Conservation (phyloP, 2,797 vertebrate species). For the Danio jaintianensis region DNA sequence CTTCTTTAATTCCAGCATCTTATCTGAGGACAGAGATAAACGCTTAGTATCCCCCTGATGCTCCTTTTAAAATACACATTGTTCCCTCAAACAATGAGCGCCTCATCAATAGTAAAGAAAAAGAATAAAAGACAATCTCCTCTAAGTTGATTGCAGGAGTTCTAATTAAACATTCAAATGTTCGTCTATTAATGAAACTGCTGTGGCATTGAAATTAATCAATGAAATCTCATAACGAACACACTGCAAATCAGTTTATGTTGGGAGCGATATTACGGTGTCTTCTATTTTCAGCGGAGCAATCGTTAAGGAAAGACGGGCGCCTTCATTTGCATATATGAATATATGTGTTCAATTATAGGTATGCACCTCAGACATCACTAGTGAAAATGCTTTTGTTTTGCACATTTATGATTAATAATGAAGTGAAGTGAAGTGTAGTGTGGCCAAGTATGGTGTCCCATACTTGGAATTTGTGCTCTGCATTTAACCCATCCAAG, state of each 20-base stretch:
- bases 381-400: background rate
- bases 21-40: slow-evolving; percentile 54
- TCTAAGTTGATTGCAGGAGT: slow-evolving; percentile 42
- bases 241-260: slow-evolving; percentile 8
- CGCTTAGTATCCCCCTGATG: background rate
- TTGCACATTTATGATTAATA: background rate
- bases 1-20: slow-evolving; percentile 59
- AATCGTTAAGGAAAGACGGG: slow-evolving; percentile 23
- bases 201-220: slow-evolving; percentile 34
- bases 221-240: slow-evolving; percentile 33
- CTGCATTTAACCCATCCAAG: too few relatives aligned
- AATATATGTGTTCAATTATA: slow-evolving; percentile 1
- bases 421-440: too few relatives aligned
- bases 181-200: slow-evolving; percentile 49
- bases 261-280: background rate
- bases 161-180: slow-evolving; percentile 51
- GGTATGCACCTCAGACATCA: background rate
- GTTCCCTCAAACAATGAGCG: slow-evolving; percentile 23
- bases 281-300: slow-evolving; percentile 17
- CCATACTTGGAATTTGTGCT: too few relatives aligned
- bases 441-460: too few relatives aligned
- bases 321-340: slow-evolving; percentile 3
- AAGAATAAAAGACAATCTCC: slow-evolving; percentile 25
- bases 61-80: slow-evolving; percentile 12
- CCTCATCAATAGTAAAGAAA: slow-evolving; percentile 24